These are phyloP conservation scores for Echinometra lucunter DNA, from an alignment of 53 echinoderm and acorn worm genomes.

Conservation along the genomic window DNA sequence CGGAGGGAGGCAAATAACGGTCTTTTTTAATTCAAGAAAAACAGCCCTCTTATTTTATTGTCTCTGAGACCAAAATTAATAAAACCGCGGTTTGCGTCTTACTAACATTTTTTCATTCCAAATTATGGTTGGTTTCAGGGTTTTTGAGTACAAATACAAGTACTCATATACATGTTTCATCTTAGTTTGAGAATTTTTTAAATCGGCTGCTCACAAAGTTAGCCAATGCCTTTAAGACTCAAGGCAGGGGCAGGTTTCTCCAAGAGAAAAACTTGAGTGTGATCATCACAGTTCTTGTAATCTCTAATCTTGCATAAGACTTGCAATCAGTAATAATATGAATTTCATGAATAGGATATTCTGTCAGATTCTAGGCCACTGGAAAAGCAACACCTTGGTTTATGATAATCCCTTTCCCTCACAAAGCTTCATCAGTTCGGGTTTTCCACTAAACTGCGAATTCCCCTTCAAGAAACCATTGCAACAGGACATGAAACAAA, in stretches of 20 bases:
- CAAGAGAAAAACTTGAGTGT: not conserved
- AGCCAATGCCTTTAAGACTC: too few species aligned
- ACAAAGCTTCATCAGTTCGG: not conserved
- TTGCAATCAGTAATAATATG: not conserved
- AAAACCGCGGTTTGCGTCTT: too few species aligned
- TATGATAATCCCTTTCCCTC: not conserved
- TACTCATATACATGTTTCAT: too few species aligned
- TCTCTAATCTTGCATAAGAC: not conserved
- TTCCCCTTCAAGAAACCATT: not conserved
- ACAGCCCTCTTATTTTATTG: too few species aligned
- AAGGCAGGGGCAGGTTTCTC: not conserved
- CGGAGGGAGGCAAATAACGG: too few species aligned
- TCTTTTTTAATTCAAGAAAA: too few species aligned
- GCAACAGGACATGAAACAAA: slow-evolving; percentile 40
- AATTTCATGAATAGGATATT: slow-evolving; percentile 13
- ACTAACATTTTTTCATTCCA: too few species aligned
- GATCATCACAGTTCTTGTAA: not conserved
- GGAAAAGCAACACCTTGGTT: not conserved
- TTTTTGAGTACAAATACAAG: too few species aligned
- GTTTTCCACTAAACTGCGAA: not conserved
- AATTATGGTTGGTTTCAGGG: too few species aligned
- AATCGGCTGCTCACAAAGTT: too few species aligned
- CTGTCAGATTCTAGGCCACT: not conserved
- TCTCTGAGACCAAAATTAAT: too few species aligned
- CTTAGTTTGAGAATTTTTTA: too few species aligned